Evolutionary conservation across 1,140 invertebrate species (phyloP).

Genomic region (Melipona quadrifasciata): DNA sequence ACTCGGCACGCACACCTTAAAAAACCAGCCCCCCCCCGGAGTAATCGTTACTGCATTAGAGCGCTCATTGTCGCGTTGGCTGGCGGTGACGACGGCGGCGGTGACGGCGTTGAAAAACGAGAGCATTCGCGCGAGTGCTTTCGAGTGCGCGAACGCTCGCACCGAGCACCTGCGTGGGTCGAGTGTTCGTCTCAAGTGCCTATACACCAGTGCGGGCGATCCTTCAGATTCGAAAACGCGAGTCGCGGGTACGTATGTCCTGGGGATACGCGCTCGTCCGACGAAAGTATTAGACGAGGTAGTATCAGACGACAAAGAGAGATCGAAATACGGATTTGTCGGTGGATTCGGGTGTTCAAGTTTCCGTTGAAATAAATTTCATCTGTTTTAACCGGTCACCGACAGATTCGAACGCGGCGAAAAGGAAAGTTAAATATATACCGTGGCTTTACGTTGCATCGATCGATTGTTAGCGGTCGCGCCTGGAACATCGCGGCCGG

Average conservation of each 20-base stretch:
- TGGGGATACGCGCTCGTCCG: neutral
- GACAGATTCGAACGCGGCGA: neutral
- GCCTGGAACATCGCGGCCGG: conserved; percentile 15
- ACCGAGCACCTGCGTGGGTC: conserved; percentile 36
- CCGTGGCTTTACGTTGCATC: neutral
- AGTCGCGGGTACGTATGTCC: neutral
- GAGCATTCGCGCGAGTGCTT: conserved; percentile 55
- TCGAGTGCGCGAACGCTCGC: conserved; percentile 41
- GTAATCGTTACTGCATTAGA: conserved; percentile 65
- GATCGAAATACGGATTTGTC: no score
- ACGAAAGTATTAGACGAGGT: no score
- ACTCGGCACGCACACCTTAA: conserved; percentile 39
- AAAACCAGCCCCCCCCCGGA: conserved; percentile 21
- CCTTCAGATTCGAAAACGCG: conserved; percentile 27
- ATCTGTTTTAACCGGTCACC: no score
- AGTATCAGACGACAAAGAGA: no score
- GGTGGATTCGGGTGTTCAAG: no score
- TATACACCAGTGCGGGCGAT: neutral
- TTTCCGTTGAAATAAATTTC: neutral
- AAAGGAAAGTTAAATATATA: neutral
- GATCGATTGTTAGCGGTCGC: neutral
- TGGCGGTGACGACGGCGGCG: neutral
- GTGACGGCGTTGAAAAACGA: conserved; percentile 47
- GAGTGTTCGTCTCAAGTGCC: conserved; percentile 57
- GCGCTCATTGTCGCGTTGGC: conserved; percentile 48